phyloP scores from a whole-genome alignment of 2,888 invertebrate species.

The Tubiluchus corallicola region DNA sequence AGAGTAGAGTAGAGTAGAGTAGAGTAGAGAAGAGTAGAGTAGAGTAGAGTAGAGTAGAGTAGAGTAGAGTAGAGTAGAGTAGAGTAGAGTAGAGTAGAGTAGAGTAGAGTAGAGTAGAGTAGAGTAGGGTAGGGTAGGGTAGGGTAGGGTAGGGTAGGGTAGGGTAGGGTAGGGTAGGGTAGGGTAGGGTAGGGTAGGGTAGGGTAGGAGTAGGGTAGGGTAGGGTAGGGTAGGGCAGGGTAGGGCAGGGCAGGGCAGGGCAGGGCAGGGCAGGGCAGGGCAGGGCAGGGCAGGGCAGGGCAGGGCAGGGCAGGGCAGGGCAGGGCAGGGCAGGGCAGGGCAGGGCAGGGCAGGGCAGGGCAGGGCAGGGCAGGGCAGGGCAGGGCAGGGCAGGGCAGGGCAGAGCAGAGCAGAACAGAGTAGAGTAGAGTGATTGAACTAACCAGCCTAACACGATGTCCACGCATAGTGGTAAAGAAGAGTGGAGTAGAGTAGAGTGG shows the following conservation, averaged over 20 bases:
- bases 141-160: constrained; percentile 6
- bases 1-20: constrained; percentile 7
- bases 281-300: constrained; percentile 7
- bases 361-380: constrained; percentile 5
- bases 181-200: not conserved
- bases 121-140: constrained; percentile 6
- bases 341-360: constrained; percentile 7
- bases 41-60: constrained; percentile 4
- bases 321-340: constrained; percentile 5
- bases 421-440: constrained; percentile 2
- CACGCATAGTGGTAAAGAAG: not conserved
- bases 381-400: constrained; percentile 6
- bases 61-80: constrained; percentile 5
- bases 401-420: constrained; percentile 6
- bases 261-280: constrained; percentile 6
- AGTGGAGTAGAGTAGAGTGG: constrained; percentile 3
- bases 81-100: constrained; percentile 8
- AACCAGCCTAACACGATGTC: too few species aligned
- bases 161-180: constrained; percentile 3
- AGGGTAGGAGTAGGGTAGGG: constrained; percentile 3
- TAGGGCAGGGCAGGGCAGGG: constrained; percentile 2
- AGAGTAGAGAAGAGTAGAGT: constrained; percentile 7
- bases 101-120: constrained; percentile 6
- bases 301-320: constrained; percentile 2
- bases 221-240: constrained; percentile 5